Base-by-base conservation (phyloP, 2,113 vertebrate species). In the Acanthochromis polyacanthus region DNA sequence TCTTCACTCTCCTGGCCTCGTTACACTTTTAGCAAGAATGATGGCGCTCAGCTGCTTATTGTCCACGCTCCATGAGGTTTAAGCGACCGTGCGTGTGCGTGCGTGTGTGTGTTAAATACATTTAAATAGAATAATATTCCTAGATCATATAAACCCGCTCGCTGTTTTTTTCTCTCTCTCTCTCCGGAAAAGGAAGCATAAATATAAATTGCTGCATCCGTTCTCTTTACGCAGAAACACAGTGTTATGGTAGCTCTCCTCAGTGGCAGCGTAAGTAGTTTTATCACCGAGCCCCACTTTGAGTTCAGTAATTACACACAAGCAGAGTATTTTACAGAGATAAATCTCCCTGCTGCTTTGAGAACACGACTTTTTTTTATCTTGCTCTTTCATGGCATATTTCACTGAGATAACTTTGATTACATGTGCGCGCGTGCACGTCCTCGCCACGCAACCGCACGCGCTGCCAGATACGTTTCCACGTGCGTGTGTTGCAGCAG, bases 241-340 rank as follows among this genome's bases (percentile, higher is more conserved):
- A 65, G 56, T 15, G 17, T 65, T 72, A 20, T 46, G 70, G 63
- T 80, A 61, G 14, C 80, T 73, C 69, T 89, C 76, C 56, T 88
- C 61, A 71, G 77, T 74, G 78, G 80, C 74, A 75, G 69, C 40
- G 40, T 22, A 19, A 81, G 75, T 80, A 72, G 71, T 90, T 91
- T 86, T 90, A 90, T 83, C 81, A 75, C 64, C 52, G 52, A 66
- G 80, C 83, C 81, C 64, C 77, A 81, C 83, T 91, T 85, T 82
- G 74, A 81, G 71, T 81, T 86, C 78, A 85, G 87, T 90, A 91
- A 91, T 90, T 93, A 89, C 78, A 88, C 84, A 85, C 83, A 82
- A 84, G 83, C 83, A 28, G 77, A 77, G 53, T 83, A 86, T 89
- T 87, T 84, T 79, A 69, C 74, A 74, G 76, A 83, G 84, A 92